Evolutionary conservation across 1,140 invertebrate genomes (phyloP).

Genomic region (Drosophila chauvacae): DNA sequence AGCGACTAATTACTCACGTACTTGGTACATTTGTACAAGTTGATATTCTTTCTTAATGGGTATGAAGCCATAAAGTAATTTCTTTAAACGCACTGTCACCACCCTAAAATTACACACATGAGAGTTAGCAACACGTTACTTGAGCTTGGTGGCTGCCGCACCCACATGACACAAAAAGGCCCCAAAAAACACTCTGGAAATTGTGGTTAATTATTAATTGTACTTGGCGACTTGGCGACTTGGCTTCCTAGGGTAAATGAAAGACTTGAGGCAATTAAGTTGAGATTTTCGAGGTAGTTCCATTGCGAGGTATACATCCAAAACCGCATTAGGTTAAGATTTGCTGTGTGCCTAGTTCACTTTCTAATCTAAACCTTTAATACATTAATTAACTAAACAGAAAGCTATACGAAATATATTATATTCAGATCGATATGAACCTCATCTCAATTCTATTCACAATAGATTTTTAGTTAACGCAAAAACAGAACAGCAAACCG

Average conservation of each 20-base stretch:
- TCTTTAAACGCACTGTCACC: constrained; percentile 76
- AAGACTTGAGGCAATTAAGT: background rate
- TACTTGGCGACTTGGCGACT: constrained; percentile 1
- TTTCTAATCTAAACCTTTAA: background rate
- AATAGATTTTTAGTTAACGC: background rate
- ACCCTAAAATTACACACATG: constrained; percentile 74
- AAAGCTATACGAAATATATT: too few relatives aligned
- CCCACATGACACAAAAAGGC: constrained; percentile 9
- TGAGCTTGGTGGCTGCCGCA: constrained; percentile 5
- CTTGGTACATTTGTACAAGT: constrained; percentile 78
- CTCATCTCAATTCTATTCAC: background rate
- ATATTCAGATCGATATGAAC: background rate
- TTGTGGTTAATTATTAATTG: constrained; percentile 57
- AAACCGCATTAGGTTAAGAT: background rate
- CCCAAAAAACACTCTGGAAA: constrained; percentile 12
- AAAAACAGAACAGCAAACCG: background rate
- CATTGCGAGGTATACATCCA: background rate
- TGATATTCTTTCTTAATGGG: constrained; percentile 78
- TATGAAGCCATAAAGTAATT: constrained; percentile 81
- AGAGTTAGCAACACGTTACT: constrained; percentile 57
- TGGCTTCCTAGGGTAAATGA: background rate
- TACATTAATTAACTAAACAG: background rate
- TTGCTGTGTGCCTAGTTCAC: too few relatives aligned
- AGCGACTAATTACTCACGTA: constrained; percentile 73
- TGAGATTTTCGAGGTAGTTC: background rate